Evolutionary conservation across 2,888 invertebrate species (phyloP), one percentile per base, ranked within the genome.

Genomic region (Thalpophila matura): DNA sequence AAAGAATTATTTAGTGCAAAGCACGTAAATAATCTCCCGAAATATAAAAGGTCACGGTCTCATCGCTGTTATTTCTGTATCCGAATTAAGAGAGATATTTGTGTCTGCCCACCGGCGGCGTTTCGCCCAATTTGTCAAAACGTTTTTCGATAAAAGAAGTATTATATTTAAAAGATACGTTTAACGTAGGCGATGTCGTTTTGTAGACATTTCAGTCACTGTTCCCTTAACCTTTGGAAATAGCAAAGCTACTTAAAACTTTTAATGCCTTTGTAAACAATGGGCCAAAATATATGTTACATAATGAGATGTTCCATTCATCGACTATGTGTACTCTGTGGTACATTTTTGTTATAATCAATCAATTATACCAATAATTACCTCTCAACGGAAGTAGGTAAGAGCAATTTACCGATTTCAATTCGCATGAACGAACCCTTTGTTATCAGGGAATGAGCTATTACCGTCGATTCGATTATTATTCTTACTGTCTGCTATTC

Each of bases 401-500:
- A 84, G 87, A 87, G 89, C 89, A 89, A 90, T 91, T 91, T 88
- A 86, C 85, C 91, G 89, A 90, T 89, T 90, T 79, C 78, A 85
- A 84, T 87, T 75, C 88, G 84, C 85, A 80, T 88, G 88, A 91
- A 85, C 81, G 88, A 87, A 79, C 88, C 86, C 85, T 92, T 94
- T 93, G 91, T 92, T 88, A 86, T 79, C 82, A 83, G 82, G 84
- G 88, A 91, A 91, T 89, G 89, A 89, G 90, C 89, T 89, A 90
- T 92, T 90, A 89, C 86, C 84, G 84, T 78, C 87, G 83, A 88
- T 88, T 89, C 87, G 84, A 89, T 90, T 89, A 88, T 86, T 86
- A 75, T 74, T 78, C 78, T 68, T 77, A 77, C 61, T 78, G 77
- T 66, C 82, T 74, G 68, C 79, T 74, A 69, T 82, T 72, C 76